Evolutionary conservation across 2,113 vertebrate genomes (phyloP).

Genomic region (Tursiops truncatus): DNA sequence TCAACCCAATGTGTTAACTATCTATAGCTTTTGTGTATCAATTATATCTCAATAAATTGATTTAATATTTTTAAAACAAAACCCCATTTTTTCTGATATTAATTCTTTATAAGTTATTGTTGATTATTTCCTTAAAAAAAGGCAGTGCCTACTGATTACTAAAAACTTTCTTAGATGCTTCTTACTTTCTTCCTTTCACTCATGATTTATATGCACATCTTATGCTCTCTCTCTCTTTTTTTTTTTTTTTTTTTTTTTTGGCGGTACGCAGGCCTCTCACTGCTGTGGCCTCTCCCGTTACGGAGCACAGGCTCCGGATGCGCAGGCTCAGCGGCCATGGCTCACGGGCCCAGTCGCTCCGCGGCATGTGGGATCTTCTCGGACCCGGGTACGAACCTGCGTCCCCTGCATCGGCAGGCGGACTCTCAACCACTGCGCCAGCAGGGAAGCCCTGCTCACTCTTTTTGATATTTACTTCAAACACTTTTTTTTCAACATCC

Average conservation of each 20-base stretch:
- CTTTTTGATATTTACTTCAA: neutral
- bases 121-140: neutral
- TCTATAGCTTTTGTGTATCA: neutral
- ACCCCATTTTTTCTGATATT: neutral
- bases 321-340: too few species aligned
- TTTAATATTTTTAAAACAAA: neutral
- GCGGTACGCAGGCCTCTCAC: too few species aligned
- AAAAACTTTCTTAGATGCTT: neutral
- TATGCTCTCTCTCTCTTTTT: neutral
- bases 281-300: too few species aligned
- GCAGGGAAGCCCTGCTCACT: too few species aligned
- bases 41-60: neutral
- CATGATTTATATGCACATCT: neutral
- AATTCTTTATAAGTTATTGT: neutral
- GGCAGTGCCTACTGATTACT: neutral
- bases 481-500: neutral
- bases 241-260: too few species aligned
- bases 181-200: neutral
- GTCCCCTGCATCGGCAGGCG: too few species aligned
- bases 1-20: neutral
- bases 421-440: too few species aligned
- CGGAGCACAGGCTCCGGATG: too few species aligned
- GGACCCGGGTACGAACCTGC: too few species aligned
- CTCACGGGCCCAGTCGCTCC: too few species aligned
- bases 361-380: too few species aligned